phyloP scores from a whole-genome alignment of 1,140 invertebrate species.

The Drosophila chauvacae region DNA sequence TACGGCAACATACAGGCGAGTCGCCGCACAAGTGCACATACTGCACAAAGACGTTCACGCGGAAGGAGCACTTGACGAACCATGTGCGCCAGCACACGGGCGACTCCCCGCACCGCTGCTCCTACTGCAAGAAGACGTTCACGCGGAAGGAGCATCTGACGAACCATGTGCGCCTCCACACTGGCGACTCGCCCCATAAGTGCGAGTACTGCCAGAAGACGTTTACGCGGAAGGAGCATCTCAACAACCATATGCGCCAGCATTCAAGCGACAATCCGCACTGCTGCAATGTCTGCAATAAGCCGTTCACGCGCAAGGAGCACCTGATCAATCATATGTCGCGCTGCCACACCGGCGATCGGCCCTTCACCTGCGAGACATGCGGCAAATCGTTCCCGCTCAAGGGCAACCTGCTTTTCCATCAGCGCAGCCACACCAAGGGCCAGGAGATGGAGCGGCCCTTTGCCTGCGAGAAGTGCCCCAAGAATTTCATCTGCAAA shows the following conservation, averaged over 20 bases:
- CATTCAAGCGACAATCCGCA: constrained; percentile 92
- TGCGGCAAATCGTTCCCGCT: constrained; percentile 95
- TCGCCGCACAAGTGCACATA: constrained; percentile 91
- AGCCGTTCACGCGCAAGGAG: constrained; percentile 93
- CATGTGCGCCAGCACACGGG: constrained; percentile 91
- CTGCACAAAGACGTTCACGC: constrained; percentile 92
- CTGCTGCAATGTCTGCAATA: constrained; percentile 92
- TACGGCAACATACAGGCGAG: constrained; percentile 95
- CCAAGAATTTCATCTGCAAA: constrained; percentile 98
- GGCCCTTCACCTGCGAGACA: constrained; percentile 91
- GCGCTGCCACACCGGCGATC: constrained; percentile 94
- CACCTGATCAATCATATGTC: constrained; percentile 90
- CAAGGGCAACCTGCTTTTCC: constrained; percentile 96
- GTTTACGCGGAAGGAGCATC: constrained; percentile 92
- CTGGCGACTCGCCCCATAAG: constrained; percentile 92
- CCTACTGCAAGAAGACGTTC: constrained; percentile 90
- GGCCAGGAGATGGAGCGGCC: constrained; percentile 93
- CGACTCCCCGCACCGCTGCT: constrained; percentile 90
- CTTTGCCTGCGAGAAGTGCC: constrained; percentile 97
- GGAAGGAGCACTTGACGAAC: constrained; percentile 90
- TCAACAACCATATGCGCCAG: constrained; percentile 91
- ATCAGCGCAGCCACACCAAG: constrained; percentile 97
- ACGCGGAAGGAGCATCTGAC: constrained; percentile 96
- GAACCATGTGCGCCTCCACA: constrained; percentile 91
- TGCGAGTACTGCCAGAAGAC: constrained; percentile 93